phyloP scores from a whole-genome alignment of 2,113 vertebrate species.

The Apodemus sylvaticus region DNA sequence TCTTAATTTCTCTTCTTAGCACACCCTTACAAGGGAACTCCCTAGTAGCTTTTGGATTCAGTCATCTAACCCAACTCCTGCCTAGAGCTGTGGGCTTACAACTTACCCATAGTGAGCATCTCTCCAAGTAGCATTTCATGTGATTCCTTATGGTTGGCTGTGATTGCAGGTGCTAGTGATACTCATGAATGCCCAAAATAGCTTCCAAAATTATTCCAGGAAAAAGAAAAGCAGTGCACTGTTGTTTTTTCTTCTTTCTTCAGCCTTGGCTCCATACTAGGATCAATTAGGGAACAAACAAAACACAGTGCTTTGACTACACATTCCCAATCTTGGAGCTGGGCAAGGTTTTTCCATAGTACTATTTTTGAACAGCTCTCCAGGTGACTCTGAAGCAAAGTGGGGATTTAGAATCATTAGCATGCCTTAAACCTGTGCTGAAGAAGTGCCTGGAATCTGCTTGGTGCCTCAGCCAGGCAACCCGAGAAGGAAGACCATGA shows the following conservation, averaged over 20 bases:
- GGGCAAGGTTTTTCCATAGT: not conserved
- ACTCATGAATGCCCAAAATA: not conserved
- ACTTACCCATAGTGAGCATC: not conserved
- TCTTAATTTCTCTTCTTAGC: not conserved
- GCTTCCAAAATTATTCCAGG: slow-evolving; percentile 20
- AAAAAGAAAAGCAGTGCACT: not conserved
- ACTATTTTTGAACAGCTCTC: not conserved
- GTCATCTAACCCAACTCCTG: accelerated
- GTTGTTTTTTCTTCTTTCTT: not conserved
- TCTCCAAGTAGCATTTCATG: not conserved
- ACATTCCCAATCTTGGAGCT: not conserved
- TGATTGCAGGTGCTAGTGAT: not conserved
- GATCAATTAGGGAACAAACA: not conserved
- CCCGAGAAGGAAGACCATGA: not conserved
- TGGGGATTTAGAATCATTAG: not conserved
- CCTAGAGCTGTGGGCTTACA: not conserved
- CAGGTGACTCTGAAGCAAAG: not conserved
- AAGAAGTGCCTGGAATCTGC: not conserved
- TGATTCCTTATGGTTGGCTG: not conserved
- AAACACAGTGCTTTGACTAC: not conserved
- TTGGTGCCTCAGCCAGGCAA: not conserved
- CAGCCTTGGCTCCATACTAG: not conserved
- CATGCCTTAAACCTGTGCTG: not conserved
- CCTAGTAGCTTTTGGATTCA: not conserved
- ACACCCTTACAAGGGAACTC: not conserved